Percentiles rank a stretch among this genome's conserved stretches.
phyloP scores from a whole-genome alignment of 2,797 vertebrate species.

The Selene dorsalis region DNA sequence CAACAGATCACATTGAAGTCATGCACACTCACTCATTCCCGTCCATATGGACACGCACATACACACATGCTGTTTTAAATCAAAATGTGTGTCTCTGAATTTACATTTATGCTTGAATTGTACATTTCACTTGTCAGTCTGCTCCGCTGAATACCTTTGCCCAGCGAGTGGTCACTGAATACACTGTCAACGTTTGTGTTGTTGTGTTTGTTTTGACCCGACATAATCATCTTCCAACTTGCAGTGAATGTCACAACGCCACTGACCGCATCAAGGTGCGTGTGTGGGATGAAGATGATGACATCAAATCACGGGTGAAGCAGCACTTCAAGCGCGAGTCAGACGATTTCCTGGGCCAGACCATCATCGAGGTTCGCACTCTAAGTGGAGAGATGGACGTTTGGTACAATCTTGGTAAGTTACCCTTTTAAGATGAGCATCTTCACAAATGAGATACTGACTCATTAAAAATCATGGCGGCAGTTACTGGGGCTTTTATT shows the following conservation, averaged over 20 bases:
- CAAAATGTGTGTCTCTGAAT: constrained; percentile 15
- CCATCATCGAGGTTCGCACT: constrained; percentile 98
- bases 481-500: neutral
- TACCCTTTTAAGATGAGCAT: neutral
- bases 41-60: constrained; percentile 2
- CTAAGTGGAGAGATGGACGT: constrained; percentile 99
- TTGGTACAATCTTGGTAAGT: constrained; percentile 96
- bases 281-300: constrained; percentile 98
- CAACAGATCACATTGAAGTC: neutral
- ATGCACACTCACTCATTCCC: constrained; percentile 5
- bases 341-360: constrained; percentile 97
- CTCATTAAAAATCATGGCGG: neutral
- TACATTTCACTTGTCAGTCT: constrained; percentile 37
- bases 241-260: constrained; percentile 97
- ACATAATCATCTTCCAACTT: constrained; percentile 47
- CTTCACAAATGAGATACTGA: neutral
- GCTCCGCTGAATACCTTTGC: constrained; percentile 29
- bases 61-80: constrained; percentile 22
- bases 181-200: constrained; percentile 26
- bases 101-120: constrained; percentile 43
- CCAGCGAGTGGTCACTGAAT: constrained; percentile 52
- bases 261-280: constrained; percentile 98
- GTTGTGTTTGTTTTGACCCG: constrained; percentile 35
- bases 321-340: constrained; percentile 99
- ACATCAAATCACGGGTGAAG: constrained; percentile 98